Evolutionary conservation across 2,113 vertebrate genomes (phyloP).

Genomic region (Cryptomyrus ogoouensis): DNA sequence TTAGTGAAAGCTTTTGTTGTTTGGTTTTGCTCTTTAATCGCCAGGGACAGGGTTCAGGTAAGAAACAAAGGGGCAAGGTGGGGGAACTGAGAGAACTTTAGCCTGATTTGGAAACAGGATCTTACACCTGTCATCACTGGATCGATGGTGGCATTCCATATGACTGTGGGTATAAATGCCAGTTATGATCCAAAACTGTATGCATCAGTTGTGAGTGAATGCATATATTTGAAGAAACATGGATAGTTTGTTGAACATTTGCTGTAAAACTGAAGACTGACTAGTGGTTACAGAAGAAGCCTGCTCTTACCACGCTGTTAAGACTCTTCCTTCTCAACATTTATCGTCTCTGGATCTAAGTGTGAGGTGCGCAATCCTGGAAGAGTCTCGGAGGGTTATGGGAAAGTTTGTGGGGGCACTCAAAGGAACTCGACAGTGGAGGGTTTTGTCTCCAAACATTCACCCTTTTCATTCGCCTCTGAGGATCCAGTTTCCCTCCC

Average conservation of each 20-base stretch:
- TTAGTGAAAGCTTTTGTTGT: not conserved
- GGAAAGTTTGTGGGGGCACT: constrained; percentile 4
- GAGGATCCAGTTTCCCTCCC: not conserved
- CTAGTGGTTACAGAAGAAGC: not conserved
- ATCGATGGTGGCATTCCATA: not conserved
- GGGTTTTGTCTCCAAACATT: constrained; percentile 8
- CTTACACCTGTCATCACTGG: not conserved
- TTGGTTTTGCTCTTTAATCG: not conserved
- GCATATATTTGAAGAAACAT: not conserved
- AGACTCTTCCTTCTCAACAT: not conserved
- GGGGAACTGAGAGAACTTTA: not conserved
- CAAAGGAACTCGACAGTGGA: not conserved
- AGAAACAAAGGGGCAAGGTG: too few species aligned
- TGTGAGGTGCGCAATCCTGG: not conserved
- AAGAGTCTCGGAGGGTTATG: not conserved
- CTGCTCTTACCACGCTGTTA: not conserved
- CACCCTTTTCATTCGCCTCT: not conserved
- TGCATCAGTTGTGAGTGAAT: not conserved
- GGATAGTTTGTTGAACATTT: not conserved
- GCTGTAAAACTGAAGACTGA: not conserved
- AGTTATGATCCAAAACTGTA: not conserved
- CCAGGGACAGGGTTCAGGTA: not conserved
- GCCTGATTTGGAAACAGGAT: not conserved
- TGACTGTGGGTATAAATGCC: not conserved
- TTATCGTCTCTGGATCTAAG: not conserved